Base-by-base conservation (phyloP, 2,797 vertebrate species). In the Okamejei kenojei region DNA sequence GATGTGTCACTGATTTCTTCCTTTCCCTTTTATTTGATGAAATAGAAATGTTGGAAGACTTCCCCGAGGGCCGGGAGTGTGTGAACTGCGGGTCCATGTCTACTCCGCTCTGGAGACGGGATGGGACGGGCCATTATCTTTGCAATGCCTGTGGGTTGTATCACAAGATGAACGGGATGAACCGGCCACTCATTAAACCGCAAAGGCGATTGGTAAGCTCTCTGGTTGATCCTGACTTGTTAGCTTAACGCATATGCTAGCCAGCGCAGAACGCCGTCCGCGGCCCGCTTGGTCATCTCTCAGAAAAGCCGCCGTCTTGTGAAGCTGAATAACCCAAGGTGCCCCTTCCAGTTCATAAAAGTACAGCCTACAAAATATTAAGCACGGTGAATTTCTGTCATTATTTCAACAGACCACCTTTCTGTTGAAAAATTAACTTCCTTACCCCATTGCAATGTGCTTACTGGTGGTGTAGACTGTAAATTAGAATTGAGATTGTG, bases 121-220 rank as follows among this genome's bases (percentile, higher is more conserved):
- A 99, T 1, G 98, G 98, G 7, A 99, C 99, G 0, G 98, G 99
- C 0, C 99, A 99, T 95, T 99, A 99, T 95, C 97, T 99, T 94
- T 99, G 99, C 94, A 99, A 99, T 84, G 99, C 99, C 90, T 99
- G 99, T n/a, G 99, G 99, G 81, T 98, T 99, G 79, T 99, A 99
- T 95, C 98, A 99, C 96, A 99, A 99, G 95, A 98, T 99, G 98
- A 99, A 99, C 80, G 98, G 98, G 79, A 97, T 98, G 96, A 99
- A 99, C 97, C 95, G 99, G 93, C 99, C 99, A 0, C 98, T 99
- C 26, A 97, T 98, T 94, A 98, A 98, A 94, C 98, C 99, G 0
- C 98, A 99, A 96, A 99, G 98, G 95, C 97, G 98, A 86, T 96
- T 99, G 98, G 99, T 99, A 97, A 97, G 97, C 3, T 54, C 38